Evolutionary conservation across 2,888 invertebrate species (phyloP), one percentile per base, ranked within the genome.

Genomic region (Cancer borealis): DNA sequence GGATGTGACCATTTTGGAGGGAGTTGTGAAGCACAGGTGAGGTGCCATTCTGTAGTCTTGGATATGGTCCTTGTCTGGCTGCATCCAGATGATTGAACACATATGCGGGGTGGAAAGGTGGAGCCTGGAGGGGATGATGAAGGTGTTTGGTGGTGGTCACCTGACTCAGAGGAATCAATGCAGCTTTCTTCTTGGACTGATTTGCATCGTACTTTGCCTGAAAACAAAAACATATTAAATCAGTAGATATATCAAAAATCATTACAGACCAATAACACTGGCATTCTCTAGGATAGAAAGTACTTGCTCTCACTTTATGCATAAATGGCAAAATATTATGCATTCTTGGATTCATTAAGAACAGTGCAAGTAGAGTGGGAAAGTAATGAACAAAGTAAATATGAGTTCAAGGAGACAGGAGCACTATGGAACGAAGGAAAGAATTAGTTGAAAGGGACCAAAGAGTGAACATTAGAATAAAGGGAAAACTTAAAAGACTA

Each of bases 181-280:
- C 95, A 21, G 93, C 92, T 46, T 87, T 92, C 88, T 95, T 95
- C 93, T 95, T 95, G 2, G 92, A 92, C 60, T 66, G 39, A 73
- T 96, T 96, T 39, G 95, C 96, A 92, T 95, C 95, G 94, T 95
- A 96, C 88, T 96, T 96, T 46, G 95, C 95, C 95, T 95, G 95
- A 14, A 92, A 92, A 93, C 12, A 47, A 92, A 26, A 12, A 88
- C 30, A 88, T 60, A 60, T 60, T 60, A 21, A 60, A 49, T 10
- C 49, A 0, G 3, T 49, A 12, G 49, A 49, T 49, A 17, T 66
- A 17, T 66, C 12, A 21, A 17, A 17, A 21, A 66, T 66, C 60
- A 66, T 66, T 66, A 66, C 17, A 21, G 21, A 66, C 3, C 21
- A 4, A 17, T 17, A 14, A 66, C 17, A 17, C 60, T 66, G 17